Conservation (phyloP, 2,888 invertebrate species). For the Ectemnius continuus region DNA sequence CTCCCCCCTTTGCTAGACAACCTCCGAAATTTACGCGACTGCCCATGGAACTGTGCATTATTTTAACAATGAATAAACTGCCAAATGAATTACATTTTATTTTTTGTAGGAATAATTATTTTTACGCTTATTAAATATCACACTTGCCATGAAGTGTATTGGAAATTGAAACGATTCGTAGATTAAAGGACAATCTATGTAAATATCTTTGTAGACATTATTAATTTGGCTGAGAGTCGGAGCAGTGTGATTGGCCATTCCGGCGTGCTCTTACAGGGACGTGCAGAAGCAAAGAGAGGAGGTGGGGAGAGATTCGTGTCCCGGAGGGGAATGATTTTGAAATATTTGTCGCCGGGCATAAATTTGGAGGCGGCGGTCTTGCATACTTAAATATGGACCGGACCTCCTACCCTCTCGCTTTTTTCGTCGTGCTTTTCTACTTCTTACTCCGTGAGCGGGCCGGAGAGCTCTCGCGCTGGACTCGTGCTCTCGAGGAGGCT, state of each 20-base stretch:
- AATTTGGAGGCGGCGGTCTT: constrained; percentile 73
- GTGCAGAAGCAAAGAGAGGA: constrained; percentile 9
- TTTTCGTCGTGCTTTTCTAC: constrained; percentile 19
- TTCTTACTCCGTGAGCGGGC: constrained; percentile 32
- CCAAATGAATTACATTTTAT: too few species aligned
- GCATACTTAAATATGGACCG: constrained; percentile 76
- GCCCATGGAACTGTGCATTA: too few species aligned
- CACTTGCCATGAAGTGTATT: too few species aligned
- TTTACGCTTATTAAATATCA: too few species aligned
- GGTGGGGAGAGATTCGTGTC: constrained; percentile 7
- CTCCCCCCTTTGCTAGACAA: constrained; percentile 27
- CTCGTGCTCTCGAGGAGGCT: constrained; percentile 53
- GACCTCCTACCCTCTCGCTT: constrained; percentile 51
- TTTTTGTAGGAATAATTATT: too few species aligned
- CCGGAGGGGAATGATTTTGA: constrained; percentile 70
- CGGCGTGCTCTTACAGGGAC: not conserved
- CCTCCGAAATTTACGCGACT: constrained; percentile 3
- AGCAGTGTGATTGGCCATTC: constrained; percentile 38
- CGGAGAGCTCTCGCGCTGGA: constrained; percentile 30
- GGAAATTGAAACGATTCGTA: too few species aligned
- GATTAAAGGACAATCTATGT: constrained; percentile 2
- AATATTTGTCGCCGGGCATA: constrained; percentile 76
- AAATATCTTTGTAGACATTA: constrained; percentile 45
- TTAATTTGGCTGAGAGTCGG: constrained; percentile 53
- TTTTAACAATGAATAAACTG: too few species aligned